Percentiles rank a stretch among this genome's conserved stretches.
Conservation (phyloP, 2,888 invertebrate species). For the Rotaria socialis region DNA sequence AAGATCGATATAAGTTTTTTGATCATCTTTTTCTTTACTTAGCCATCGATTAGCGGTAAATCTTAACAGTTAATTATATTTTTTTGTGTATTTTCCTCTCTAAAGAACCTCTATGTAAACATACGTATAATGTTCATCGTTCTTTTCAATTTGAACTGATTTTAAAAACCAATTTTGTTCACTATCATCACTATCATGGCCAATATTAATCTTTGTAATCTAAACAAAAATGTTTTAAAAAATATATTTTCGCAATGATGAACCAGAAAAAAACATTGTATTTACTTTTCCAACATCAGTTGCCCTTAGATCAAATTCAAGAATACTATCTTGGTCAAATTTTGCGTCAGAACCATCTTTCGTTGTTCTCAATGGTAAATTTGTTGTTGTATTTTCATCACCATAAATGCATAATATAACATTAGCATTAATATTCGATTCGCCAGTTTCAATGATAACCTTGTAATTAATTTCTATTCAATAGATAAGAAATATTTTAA, state of each 20-base stretch:
- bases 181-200: background rate
- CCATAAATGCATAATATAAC: background rate
- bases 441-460: background rate
- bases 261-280: too few relatives aligned
- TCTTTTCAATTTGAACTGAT: background rate
- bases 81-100: too few relatives aligned
- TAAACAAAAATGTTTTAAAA: background rate
- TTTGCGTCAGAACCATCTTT: background rate
- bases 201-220: conserved; percentile 31
- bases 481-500: background rate
- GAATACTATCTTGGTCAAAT: background rate
- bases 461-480: background rate
- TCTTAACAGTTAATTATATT: background rate
- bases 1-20: conserved; percentile 6
- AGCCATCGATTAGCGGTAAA: conserved; percentile 12
- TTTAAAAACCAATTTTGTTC: background rate
- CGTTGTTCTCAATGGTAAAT: background rate
- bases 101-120: background rate
- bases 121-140: background rate
- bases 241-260: background rate
- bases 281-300: conserved; percentile 1
- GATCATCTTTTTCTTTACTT: background rate
- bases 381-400: background rate
- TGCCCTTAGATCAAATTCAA: background rate
- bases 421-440: background rate